These are phyloP conservation scores for Galerucella calmariensis DNA, from an alignment of 2,888 invertebrate genomes.

Conservation along the genomic window DNA sequence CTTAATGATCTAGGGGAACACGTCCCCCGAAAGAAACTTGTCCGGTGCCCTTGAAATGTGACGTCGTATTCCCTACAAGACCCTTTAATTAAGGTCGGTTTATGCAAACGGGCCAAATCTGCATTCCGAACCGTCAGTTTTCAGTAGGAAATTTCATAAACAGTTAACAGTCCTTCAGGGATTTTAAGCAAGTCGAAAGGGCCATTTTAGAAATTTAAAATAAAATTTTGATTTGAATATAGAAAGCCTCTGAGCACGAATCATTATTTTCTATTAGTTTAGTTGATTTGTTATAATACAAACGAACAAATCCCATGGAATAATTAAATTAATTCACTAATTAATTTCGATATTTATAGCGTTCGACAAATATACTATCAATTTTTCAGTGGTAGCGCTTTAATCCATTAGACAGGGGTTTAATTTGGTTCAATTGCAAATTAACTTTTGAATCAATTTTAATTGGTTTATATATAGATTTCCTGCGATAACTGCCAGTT, in stretches of 20 bases:
- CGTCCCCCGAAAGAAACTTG: constrained; percentile 31
- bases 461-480: background rate
- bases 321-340: constrained; percentile 9
- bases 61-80: constrained; percentile 28
- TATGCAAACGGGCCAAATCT: constrained; percentile 41
- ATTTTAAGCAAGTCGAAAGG: background rate
- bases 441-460: constrained; percentile 7
- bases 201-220: background rate
- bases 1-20: constrained; percentile 26
- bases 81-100: constrained; percentile 39
- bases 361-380: background rate
- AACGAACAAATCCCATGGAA: constrained; percentile 3
- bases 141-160: constrained; percentile 4
- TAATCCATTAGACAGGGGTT: constrained; percentile 6
- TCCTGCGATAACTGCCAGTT: background rate
- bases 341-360: constrained; percentile 9
- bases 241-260: background rate
- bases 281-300: background rate
- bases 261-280: background rate
- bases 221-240: background rate
- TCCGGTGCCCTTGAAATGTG: constrained; percentile 37
- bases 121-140: constrained; percentile 28
- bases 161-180: constrained; percentile 10
- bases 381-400: constrained; percentile 10
- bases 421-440: constrained; percentile 3